Percentiles rank a stretch among this genome's conserved stretches.
These are phyloP conservation scores for Actinostola sp. DNA, from an alignment of 92 coral and sea anemone species.

Conservation along the genomic window DNA sequence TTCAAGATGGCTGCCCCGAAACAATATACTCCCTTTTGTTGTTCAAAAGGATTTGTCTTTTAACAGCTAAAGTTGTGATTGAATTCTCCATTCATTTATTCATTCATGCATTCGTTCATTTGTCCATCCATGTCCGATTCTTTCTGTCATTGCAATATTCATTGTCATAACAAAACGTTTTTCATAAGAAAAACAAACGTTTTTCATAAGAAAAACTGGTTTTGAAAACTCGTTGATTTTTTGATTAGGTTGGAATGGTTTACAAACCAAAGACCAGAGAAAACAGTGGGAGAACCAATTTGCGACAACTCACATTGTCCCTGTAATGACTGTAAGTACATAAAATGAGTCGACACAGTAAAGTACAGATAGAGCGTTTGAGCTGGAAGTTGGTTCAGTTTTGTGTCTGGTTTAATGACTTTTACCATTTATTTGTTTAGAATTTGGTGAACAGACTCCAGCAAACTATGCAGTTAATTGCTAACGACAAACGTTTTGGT, in stretches of 20 bases:
- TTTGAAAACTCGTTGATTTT: too few relatives aligned
- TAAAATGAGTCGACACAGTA: too few relatives aligned
- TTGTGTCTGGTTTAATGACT: not conserved
- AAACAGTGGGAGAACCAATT: slow-evolving; percentile 59
- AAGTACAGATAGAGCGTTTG: not conserved
- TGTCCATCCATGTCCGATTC: too few relatives aligned
- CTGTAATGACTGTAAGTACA: slow-evolving; percentile 47
- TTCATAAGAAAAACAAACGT: not conserved
- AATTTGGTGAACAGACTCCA: slow-evolving; percentile 13
- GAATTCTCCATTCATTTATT: too few relatives aligned
- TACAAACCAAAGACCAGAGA: slow-evolving; percentile 47
- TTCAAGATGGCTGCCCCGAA: too few relatives aligned
- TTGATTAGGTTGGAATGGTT: slow-evolving; percentile 27
- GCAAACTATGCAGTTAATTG: slow-evolving; percentile 5
- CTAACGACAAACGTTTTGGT: slow-evolving; percentile 34
- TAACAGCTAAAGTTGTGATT: too few relatives aligned
- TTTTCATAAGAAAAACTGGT: not conserved
- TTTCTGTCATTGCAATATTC: too few relatives aligned
- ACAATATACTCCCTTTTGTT: too few relatives aligned
- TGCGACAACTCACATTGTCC: slow-evolving; percentile 34
- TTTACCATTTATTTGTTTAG: not conserved
- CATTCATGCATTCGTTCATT: too few relatives aligned
- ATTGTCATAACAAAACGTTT: not conserved
- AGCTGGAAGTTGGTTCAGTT: not conserved
- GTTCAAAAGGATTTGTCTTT: too few relatives aligned